Base-by-base conservation (phyloP, 2,888 invertebrate genomes). In the Atherix ibis region DNA sequence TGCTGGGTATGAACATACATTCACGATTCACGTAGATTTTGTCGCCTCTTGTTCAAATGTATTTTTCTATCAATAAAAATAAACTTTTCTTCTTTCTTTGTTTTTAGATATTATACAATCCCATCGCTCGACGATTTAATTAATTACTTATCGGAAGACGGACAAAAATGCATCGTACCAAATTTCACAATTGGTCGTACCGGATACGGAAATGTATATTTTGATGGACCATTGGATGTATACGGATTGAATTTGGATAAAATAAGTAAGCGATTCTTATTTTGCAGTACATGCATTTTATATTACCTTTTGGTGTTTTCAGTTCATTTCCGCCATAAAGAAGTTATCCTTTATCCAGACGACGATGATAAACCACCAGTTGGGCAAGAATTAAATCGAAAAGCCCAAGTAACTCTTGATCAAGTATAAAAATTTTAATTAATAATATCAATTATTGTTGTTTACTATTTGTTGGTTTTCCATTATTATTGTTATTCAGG, bases 291-390 rank as follows among this genome's bases (percentile, higher is more conserved):
- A 30, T 12, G 12, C 24, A n/a, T n/a, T n/a, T n/a, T n/a, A n/a
- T n/a, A n/a, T n/a, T n/a, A n/a, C n/a, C n/a, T n/a, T n/a, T n/a
- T n/a, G n/a, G n/a, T 15, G 5, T 19, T 8, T 25, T n/a, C 15
- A 76, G 89, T 97, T 1, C 82, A 85, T 52, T 88, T 97, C 61
- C 71, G 91, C 4, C 81, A 89, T 56, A 89, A 92, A 53, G 95
- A 98, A 62, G 80, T 98, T 3, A 82, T 83, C 14, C 76, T 98
- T 4, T 98, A 98, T 65, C 94, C 95, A 0, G 87, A 91, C 48
- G 84, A 88, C 43, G 67, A 70, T 0, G 71, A 71, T 37, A 97
- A 95, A 56, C 97, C 98, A 1, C 73, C 82, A 0, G 63, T 84
- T 5, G 97, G 95, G 0, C 67, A 72, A 40, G 94, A 82, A 0